These are phyloP conservation scores for Bradypodion pumilum DNA, from an alignment of 2,797 vertebrate genomes.

Conservation along the genomic window DNA sequence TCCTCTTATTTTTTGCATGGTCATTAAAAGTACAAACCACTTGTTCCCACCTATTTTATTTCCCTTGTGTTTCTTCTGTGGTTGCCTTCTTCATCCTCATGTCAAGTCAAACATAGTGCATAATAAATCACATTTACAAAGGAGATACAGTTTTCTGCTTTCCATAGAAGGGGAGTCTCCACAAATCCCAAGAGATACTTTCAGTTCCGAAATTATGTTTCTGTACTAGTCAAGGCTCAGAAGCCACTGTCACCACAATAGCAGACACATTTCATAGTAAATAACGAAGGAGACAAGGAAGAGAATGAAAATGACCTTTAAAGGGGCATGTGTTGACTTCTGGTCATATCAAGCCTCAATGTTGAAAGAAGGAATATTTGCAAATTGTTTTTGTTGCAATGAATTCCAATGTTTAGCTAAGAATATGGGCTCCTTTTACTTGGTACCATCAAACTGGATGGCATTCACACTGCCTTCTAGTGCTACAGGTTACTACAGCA, in stretches of 20 bases:
- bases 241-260: background rate
- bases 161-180: background rate
- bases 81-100: background rate
- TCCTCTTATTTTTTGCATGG: conserved; percentile 6
- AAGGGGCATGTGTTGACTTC: background rate
- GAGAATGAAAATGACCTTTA: background rate
- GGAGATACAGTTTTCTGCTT: background rate
- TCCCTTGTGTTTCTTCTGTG: background rate
- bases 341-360: background rate
- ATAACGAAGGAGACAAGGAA: background rate
- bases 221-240: background rate
- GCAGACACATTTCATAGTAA: background rate
- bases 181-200: background rate
- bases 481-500: background rate
- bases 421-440: background rate
- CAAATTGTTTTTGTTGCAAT: background rate
- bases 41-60: conserved; percentile 40
- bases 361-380: background rate
- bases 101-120: background rate
- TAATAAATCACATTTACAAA: background rate
- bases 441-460: background rate
- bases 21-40: conserved; percentile 27
- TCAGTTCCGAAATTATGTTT: background rate
- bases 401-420: background rate
- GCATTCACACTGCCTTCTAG: background rate